Evolutionary conservation across 1,140 invertebrate genomes (phyloP).

Genomic region (Drosophila bocqueti): DNA sequence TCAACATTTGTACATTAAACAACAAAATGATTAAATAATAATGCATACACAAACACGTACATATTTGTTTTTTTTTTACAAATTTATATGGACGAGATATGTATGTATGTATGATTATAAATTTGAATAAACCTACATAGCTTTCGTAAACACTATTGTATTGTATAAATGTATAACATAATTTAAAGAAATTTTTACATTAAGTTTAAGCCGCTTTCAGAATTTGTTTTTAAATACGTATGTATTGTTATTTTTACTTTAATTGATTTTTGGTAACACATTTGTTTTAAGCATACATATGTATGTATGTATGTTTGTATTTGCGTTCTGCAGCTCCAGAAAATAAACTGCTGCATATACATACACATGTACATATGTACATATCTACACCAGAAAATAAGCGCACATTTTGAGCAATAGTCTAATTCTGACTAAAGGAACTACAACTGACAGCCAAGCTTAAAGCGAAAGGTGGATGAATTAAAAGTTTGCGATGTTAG

Average conservation of each 20-base stretch:
- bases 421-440: conserved; percentile 12
- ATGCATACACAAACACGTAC: too few species aligned
- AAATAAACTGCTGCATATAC: neutral
- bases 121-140: neutral
- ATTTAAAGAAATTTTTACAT: neutral
- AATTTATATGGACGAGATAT: too few species aligned
- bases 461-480: conserved; percentile 8
- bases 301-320: neutral
- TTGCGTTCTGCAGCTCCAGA: neutral
- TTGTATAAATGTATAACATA: neutral
- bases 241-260: neutral
- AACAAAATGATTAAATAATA: too few species aligned
- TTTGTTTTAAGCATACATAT: neutral
- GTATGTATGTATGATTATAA: too few species aligned
- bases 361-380: neutral
- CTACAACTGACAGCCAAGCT: conserved; percentile 5
- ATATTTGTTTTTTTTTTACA: too few species aligned
- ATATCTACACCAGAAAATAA: conserved; percentile 11
- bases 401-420: conserved; percentile 9
- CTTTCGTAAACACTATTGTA: neutral
- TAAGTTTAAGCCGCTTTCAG: neutral
- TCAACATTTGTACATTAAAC: too few species aligned
- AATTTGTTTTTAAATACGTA: neutral
- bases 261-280: neutral
- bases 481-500: neutral